Conservation (phyloP, 2,888 invertebrate species). For the Drosophila anomelani region DNA sequence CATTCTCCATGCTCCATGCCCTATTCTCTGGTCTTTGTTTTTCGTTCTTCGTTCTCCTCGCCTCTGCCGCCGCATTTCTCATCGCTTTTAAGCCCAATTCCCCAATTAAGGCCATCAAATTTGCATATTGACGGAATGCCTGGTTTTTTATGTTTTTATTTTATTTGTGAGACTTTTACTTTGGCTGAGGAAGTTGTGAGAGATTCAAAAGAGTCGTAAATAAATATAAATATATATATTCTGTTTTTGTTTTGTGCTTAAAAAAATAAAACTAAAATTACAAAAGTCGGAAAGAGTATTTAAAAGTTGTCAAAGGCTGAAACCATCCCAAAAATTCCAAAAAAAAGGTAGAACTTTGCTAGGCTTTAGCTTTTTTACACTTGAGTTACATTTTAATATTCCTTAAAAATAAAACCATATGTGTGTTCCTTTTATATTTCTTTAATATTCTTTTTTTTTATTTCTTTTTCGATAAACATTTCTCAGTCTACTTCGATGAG, state of each 20-base stretch:
- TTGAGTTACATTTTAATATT: no score
- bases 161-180: constrained; percentile 23
- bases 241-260: no score
- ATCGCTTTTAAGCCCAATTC: constrained; percentile 3
- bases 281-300: no score
- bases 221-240: no score
- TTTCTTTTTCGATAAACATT: constrained; percentile 67
- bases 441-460: constrained; percentile 9
- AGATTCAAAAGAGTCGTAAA: no score
- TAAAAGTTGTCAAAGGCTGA: no score
- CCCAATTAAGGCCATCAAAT: constrained; percentile 39
- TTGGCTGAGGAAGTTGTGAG: constrained; percentile 5
- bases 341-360: no score
- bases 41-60: neutral
- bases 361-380: no score
- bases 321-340: no score
- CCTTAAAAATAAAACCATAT: no score
- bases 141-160: constrained; percentile 21
- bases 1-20: neutral
- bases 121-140: constrained; percentile 29
- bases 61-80: neutral
- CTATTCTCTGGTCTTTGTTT: neutral
- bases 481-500: constrained; percentile 77
- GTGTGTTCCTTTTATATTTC: neutral
- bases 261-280: no score